A percentile compares a stretch with the other conserved stretches of the same genome.
These are phyloP conservation scores for Anguilla marmorata DNA, from an alignment of 2,797 vertebrate genomes.

Conservation along the genomic window DNA sequence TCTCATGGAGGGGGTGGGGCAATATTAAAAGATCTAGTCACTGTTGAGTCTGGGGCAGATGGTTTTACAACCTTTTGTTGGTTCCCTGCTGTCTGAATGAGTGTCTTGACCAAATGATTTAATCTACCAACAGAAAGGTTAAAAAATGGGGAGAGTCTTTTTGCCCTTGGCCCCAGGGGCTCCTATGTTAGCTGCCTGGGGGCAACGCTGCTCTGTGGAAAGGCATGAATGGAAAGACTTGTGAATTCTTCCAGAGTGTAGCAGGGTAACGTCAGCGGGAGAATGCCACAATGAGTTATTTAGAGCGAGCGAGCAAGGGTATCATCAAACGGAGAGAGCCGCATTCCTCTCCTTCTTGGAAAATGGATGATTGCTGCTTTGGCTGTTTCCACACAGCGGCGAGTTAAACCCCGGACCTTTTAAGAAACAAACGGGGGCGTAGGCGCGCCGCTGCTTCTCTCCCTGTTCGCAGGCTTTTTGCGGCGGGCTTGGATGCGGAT, in stretches of 20 bases:
- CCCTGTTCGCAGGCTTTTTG: not conserved
- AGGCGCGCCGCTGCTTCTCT: not conserved
- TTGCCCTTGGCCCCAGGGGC: not conserved
- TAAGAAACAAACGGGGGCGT: not conserved
- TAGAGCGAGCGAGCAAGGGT: not conserved
- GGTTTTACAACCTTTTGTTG: not conserved
- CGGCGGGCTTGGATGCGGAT: not conserved
- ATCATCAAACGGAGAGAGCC: not conserved
- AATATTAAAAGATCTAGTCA: not conserved
- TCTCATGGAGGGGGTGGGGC: not conserved
- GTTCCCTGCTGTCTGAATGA: constrained; percentile 12
- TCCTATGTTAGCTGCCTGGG: not conserved
- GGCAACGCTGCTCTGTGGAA: not conserved
- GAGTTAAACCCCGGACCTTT: constrained; percentile 16
- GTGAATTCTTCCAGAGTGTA: constrained; percentile 12
- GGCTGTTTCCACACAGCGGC: constrained; percentile 1
- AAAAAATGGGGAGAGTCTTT: not conserved
- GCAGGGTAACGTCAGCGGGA: not conserved
- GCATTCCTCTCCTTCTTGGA: constrained; percentile 4
- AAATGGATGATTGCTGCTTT: constrained; percentile 10
- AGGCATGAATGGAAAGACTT: not conserved
- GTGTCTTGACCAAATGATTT: constrained; percentile 11
- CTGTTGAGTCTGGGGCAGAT: not conserved
- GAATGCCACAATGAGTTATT: constrained; percentile 1
- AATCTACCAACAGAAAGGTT: not conserved